phyloP scores from a whole-genome alignment of 92 coral and sea anemone species.

The Muricea muricata region DNA sequence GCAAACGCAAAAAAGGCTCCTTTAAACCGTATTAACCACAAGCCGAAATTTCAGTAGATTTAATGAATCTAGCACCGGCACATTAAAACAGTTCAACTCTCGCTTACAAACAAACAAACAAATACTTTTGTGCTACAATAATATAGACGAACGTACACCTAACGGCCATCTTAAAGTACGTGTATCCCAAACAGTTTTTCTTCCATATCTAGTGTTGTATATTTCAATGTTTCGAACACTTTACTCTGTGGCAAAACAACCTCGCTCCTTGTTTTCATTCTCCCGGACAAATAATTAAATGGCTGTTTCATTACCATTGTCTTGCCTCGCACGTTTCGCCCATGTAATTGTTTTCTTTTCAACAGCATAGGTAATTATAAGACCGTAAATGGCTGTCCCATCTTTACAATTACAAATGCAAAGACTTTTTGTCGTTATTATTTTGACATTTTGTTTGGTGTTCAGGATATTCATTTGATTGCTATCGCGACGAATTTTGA shows the following conservation, averaged over 20 bases:
- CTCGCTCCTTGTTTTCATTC: background rate
- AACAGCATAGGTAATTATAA: background rate
- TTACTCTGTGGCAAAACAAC: background rate
- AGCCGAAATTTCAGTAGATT: no score
- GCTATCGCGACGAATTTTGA: no score
- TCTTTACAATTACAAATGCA: background rate
- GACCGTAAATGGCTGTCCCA: background rate
- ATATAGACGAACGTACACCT: no score
- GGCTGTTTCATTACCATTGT: constrained; percentile 33
- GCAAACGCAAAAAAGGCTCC: no score
- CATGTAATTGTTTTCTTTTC: background rate
- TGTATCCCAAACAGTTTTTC: no score
- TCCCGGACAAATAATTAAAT: constrained; percentile 26
- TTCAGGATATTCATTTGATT: no score
- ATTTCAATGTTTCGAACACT: constrained; percentile 3
- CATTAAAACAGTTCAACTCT: no score
- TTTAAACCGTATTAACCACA: no score
- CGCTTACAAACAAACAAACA: background rate
- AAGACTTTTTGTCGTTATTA: background rate
- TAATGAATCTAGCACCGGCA: background rate
- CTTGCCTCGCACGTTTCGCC: constrained; percentile 16
- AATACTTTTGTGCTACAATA: no score
- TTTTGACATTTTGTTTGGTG: background rate
- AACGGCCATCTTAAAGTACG: background rate
- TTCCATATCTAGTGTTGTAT: background rate